A percentile compares a stretch with the other conserved stretches of the same genome.
These are phyloP conservation scores for Diachasma alloeum DNA, from an alignment of 1,140 invertebrate species.

Conservation along the genomic window DNA sequence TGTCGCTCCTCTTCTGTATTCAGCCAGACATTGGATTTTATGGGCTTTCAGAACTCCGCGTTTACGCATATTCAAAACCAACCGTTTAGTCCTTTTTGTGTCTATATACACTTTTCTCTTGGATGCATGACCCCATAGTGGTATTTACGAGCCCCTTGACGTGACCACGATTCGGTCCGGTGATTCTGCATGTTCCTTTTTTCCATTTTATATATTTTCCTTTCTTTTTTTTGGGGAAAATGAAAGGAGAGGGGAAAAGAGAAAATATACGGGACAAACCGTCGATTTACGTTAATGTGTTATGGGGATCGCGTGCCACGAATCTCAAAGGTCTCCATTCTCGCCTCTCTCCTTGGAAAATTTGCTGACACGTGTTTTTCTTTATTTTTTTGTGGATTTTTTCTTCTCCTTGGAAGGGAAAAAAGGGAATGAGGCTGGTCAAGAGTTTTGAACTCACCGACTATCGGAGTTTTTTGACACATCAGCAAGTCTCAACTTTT, in stretches of 20 bases:
- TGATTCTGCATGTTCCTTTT: conserved; percentile 8
- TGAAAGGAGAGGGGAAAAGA: background rate
- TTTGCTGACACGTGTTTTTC: conserved; percentile 2
- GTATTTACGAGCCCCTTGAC: conserved; percentile 19
- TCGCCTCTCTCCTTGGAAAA: conserved; percentile 1
- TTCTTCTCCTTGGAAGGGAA: background rate
- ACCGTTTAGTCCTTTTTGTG: conserved; percentile 8
- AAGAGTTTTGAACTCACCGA: background rate
- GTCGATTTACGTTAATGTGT: conserved; percentile 8
- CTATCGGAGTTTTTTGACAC: background rate
- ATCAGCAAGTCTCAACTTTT: background rate
- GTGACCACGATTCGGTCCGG: conserved; percentile 15
- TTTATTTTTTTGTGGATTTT: background rate
- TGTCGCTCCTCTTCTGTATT: background rate
- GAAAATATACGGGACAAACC: conserved; percentile 15
- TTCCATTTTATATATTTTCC: conserved; percentile 13
- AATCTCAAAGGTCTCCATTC: background rate
- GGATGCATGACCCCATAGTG: background rate
- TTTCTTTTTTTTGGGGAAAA: background rate
- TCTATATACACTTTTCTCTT: background rate
- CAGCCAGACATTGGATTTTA: background rate
- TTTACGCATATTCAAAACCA: background rate
- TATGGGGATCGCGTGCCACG: background rate
- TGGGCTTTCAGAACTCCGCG: background rate
- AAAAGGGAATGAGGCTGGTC: background rate